Conservation (phyloP, 2,888 invertebrate genomes). For the Stenodema calcarata region DNA sequence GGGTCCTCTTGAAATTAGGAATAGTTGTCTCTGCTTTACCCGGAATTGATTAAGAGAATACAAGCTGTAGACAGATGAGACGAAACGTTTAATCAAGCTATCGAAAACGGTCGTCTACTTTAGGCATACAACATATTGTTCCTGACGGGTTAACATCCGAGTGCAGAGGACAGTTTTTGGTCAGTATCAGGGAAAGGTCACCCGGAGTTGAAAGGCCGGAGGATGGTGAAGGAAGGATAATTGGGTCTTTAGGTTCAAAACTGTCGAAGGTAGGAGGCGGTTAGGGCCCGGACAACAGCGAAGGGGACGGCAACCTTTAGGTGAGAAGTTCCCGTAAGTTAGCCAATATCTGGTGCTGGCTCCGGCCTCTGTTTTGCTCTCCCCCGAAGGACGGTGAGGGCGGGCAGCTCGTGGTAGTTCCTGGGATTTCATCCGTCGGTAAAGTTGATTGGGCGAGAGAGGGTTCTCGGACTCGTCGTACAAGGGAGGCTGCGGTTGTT, state of each 20-base stretch:
- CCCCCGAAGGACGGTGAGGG: background rate
- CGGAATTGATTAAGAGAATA: too few species aligned
- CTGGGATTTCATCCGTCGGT: background rate
- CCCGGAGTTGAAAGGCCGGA: background rate
- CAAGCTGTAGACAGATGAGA: too few species aligned
- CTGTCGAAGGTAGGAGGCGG: background rate
- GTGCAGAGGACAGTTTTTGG: background rate
- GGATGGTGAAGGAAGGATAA: background rate
- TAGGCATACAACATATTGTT: too few species aligned
- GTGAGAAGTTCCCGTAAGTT: background rate
- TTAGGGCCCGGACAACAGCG: background rate
- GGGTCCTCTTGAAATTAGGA: too few species aligned
- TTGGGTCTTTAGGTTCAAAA: background rate
- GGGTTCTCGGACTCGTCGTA: background rate
- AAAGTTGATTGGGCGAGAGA: background rate
- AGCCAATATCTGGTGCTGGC: background rate
- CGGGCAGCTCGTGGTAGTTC: background rate
- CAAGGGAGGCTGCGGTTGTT: background rate
- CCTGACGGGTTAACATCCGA: background rate
- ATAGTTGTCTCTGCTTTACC: too few species aligned
- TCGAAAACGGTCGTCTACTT: too few species aligned
- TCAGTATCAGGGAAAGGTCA: background rate
- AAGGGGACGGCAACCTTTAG: background rate
- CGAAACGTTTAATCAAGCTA: too few species aligned
- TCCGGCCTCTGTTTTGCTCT: background rate